Percentiles rank a stretch among this genome's conserved stretches.
Conservation (phyloP, 2,113 vertebrate genomes). For the Monarcha castaneiventris region DNA sequence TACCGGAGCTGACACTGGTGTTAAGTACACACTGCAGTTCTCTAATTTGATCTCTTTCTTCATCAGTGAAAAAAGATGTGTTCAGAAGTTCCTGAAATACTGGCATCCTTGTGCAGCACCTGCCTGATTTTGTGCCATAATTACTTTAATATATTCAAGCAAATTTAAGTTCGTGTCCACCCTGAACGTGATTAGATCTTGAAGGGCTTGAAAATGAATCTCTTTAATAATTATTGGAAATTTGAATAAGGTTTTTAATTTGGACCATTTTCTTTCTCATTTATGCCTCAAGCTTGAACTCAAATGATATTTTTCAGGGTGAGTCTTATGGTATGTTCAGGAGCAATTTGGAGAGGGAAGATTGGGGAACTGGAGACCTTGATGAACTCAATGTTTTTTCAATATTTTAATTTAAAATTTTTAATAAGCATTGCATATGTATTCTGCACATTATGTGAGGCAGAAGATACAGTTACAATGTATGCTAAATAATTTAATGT, state of each 20-base stretch:
- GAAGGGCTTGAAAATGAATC: background rate
- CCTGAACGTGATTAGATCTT: background rate
- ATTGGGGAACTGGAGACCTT: background rate
- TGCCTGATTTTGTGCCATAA: background rate
- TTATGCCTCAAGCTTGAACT: background rate
- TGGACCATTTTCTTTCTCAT: background rate
- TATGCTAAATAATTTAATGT: background rate
- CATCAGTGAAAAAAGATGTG: background rate
- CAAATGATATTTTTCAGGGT: background rate
- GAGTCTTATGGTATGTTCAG: background rate
- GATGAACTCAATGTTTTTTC: background rate
- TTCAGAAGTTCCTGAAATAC: background rate
- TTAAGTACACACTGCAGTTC: background rate
- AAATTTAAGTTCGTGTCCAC: background rate
- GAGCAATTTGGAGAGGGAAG: background rate
- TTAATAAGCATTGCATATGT: background rate
- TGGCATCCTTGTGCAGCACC: background rate
- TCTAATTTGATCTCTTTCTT: background rate
- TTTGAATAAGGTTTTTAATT: background rate
- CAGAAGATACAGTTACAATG: background rate
- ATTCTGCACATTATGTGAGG: background rate
- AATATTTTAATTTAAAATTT: background rate
- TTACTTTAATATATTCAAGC: background rate
- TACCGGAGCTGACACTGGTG: background rate
- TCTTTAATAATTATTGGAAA: background rate